Evolutionary conservation across 2,797 vertebrate genomes (phyloP), one percentile per base, ranked within the genome.

Genomic region (Todus mexicanus): DNA sequence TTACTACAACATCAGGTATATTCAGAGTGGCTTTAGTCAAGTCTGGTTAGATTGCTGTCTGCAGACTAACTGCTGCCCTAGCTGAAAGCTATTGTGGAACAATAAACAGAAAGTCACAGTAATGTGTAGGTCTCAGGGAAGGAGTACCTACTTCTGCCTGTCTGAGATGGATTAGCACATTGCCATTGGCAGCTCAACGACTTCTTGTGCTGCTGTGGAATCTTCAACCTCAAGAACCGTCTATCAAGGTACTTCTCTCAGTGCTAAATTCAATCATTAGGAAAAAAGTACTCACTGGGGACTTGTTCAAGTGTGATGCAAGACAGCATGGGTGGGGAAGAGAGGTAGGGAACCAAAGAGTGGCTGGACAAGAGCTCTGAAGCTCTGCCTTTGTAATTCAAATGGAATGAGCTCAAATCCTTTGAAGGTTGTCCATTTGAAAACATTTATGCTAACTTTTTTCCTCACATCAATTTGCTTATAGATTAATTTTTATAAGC

Each of bases 401-500:
- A 79, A 93, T 91, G 94, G 95, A 95, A 96, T 94, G 92, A 95
- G n/a, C 81, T 92, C 86, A 92, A 75, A 82, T 65, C 78, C 93
- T 96, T 96, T 96, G 93, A 95, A 97, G 82, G 25, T 84, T 91
- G 75, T 91, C 89, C 95, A 95, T 93, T 95, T 96, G 80, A 96
- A 95, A 96, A 93, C 79, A 79, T 74, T 90, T 92, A 85, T 92
- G 56, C 35, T 95, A 95, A 91, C 68, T 63, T 91, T 96, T 96
- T 95, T 87, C 93, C 93, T 96, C 73, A 88, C 94, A 92, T 96
- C 92, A 94, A 89, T 95, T 95, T 95, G 82, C 84, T 94, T 95
- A 95, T 87, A 95, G 94, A 96, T 96, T 96, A 95, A 84, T 95
- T 95, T 97, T 97, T 94, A 96, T 95, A 96, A 92, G 92, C 71